phyloP scores from a whole-genome alignment of 2,113 vertebrate species.

The Setophaga coronata region DNA sequence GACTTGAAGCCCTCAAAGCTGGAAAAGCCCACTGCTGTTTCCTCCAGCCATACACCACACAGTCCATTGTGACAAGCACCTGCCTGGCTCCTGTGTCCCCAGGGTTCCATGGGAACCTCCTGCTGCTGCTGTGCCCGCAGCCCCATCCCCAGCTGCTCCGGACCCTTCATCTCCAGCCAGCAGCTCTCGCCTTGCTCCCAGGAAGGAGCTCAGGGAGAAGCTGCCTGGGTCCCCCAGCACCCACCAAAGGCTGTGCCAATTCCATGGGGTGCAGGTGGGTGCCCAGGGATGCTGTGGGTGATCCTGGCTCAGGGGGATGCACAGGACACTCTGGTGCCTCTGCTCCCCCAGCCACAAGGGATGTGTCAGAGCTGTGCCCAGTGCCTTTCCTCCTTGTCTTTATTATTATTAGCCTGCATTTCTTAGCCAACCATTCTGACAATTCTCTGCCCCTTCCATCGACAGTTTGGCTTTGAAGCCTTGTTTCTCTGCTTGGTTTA shows the following conservation, averaged over 20 bases:
- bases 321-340: fast-evolving
- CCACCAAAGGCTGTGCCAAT: fast-evolving
- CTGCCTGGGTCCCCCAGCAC: neutral
- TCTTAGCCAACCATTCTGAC: neutral
- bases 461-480: neutral
- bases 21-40: neutral
- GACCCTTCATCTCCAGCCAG: neutral
- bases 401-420: neutral
- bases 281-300: fast-evolving
- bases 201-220: neutral
- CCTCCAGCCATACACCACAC: fast-evolving
- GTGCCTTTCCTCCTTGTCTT: neutral
- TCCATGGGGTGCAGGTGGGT: neutral
- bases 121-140: neutral
- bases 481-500: neutral
- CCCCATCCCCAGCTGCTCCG: too few relatives aligned
- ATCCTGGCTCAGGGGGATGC: neutral
- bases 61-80: neutral
- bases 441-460: too few relatives aligned
- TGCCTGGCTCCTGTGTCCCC: neutral
- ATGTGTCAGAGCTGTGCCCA: fast-evolving
- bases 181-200: fast-evolving
- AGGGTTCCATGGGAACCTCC: neutral
- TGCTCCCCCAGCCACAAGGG: fast-evolving
- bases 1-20: neutral